phyloP scores from a whole-genome alignment of 1,140 invertebrate species.

The Geopemphigus sp. region DNA sequence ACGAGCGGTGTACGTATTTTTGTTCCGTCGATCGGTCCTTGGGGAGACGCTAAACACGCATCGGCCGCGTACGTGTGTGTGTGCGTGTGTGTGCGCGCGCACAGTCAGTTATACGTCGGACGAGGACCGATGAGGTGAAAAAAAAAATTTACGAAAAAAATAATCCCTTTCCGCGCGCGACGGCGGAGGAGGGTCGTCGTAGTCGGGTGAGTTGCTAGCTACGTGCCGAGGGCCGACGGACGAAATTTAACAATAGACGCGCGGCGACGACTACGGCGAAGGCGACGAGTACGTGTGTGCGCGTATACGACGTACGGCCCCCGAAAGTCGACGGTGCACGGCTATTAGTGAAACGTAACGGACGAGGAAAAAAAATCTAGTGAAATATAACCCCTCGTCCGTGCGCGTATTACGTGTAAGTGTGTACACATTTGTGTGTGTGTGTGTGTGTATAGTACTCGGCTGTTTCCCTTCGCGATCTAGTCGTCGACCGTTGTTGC shows the following conservation, averaged over 20 bases:
- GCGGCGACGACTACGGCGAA: no score
- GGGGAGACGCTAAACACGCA: constrained; percentile 26
- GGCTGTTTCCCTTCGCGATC: background rate
- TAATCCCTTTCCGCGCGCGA: constrained; percentile 4
- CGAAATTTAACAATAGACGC: background rate
- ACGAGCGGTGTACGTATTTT: no score
- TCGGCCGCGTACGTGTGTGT: background rate
- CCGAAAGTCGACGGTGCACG: constrained; percentile 20
- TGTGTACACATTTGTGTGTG: background rate
- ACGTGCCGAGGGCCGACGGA: background rate
- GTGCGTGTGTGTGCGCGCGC: background rate
- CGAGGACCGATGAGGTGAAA: background rate
- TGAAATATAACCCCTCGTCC: constrained; percentile 26
- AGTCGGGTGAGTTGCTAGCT: background rate
- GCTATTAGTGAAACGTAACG: constrained; percentile 33
- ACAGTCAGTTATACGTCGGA: background rate
- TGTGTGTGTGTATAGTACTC: background rate
- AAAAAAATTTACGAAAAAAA: background rate
- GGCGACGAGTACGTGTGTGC: background rate
- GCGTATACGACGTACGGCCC: background rate
- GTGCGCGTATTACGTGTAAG: no score
- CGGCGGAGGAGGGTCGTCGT: background rate
- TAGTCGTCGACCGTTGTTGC: constrained; percentile 12
- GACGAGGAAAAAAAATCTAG: background rate
- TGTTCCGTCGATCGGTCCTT: constrained; percentile 23